Evolutionary conservation across 2,113 vertebrate genomes (phyloP).

Genomic region (Collichthys lucidus): DNA sequence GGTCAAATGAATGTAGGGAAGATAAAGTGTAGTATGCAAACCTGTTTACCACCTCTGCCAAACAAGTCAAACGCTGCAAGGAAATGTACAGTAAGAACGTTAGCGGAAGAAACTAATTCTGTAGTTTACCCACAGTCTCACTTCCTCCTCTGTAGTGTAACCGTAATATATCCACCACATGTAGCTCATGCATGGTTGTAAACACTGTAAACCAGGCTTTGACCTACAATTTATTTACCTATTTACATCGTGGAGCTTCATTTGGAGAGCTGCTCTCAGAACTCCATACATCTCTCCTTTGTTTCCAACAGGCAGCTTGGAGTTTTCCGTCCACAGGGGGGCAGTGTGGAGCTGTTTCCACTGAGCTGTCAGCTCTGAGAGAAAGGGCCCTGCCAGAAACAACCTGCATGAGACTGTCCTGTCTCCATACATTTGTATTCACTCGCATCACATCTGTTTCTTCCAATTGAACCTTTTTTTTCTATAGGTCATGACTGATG

Average conservation of each 20-base stretch:
- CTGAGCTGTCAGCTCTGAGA: not conserved
- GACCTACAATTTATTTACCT: not conserved
- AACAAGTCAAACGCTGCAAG: not conserved
- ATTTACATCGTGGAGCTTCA: not conserved
- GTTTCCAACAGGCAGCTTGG: not conserved
- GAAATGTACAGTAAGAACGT: not conserved
- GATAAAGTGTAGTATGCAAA: not conserved
- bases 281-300: not conserved
- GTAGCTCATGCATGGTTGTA: not conserved
- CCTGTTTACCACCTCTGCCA: not conserved
- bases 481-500: too few species aligned
- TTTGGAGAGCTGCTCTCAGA: not conserved
- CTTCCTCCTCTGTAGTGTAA: not conserved
- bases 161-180: not conserved
- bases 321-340: slow-evolving; percentile 32
- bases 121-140: not conserved
- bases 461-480: not conserved
- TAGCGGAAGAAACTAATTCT: not conserved
- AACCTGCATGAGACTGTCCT: not conserved
- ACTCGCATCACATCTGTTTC: not conserved
- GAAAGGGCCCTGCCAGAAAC: not conserved
- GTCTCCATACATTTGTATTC: not conserved
- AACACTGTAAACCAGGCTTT: not conserved
- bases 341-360: slow-evolving; percentile 16
- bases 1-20: not conserved